Evolutionary conservation across 1,140 invertebrate genomes (phyloP), one percentile per base, ranked within the genome.

Genomic region (Zaprionus gabonicus): DNA sequence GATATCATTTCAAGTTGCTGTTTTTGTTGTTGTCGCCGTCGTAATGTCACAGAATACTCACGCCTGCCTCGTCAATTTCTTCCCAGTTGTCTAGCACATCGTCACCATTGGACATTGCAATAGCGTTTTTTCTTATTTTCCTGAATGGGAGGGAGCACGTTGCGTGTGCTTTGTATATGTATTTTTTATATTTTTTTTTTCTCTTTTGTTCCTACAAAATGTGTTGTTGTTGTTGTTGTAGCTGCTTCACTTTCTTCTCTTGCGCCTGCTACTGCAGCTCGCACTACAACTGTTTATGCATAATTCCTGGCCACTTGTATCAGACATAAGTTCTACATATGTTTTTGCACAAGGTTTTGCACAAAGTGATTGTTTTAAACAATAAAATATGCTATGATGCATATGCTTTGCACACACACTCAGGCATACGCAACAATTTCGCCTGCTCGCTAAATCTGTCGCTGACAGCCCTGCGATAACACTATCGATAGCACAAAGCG

Each of bases 41-140:
- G 27, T 64, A 58, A 44, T 70, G 69, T 60, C 55, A 70, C 31
- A 67, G 6, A 58, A 25, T 78, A 71, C 93, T 94, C 92, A 95
- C 95, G 92, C 94, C 94, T 58, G 94, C 95, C 93, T 96, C 96
- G 86, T 96, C 96, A 93, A 97, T 96, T 93, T 97, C 96, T 94
- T 97, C 96, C 96, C 96, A 97, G 94, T 95, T 96, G 93, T 97
- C 96, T 83, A 95, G 94, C 90, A 95, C 94, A 82, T 95, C 95
- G 78, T 95, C 94, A 80, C 94, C 93, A 71, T 93, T 90, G 74
- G 94, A 94, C 93, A 94, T 94, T 84, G 87, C 88, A 75, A 83
- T 64, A 49, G 72, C 20, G 20, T 67, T 51, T 36, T 59, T 71
- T 71, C 62, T 51, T 59, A 64, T 69, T 20, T 60, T 34, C 31